Percentiles rank a stretch among this genome's conserved stretches.
phyloP scores from a whole-genome alignment of 2,797 vertebrate species.

The Acrossocheilus fasciatus region DNA sequence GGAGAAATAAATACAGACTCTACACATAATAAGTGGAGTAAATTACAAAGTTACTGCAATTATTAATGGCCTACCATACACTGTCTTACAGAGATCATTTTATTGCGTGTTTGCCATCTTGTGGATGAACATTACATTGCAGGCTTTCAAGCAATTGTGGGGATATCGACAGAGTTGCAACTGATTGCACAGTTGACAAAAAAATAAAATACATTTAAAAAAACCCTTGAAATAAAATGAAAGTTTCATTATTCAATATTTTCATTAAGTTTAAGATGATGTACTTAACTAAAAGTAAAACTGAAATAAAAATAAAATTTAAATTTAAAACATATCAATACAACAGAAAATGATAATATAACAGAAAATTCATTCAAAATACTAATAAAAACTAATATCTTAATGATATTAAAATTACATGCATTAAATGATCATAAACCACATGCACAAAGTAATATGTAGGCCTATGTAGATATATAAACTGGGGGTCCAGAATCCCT shows the following conservation, averaged over 20 bases:
- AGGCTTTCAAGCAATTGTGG: background rate
- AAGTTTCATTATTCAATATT: background rate
- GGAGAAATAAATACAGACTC: background rate
- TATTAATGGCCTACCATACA: background rate
- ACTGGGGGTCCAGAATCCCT: background rate
- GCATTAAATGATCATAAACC: background rate
- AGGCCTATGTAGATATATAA: background rate
- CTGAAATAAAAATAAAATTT: background rate
- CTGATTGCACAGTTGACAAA: background rate
- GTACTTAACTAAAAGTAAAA: background rate
- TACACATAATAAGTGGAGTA: background rate
- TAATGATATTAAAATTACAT: background rate
- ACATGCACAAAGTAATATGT: background rate
- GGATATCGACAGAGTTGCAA: background rate
- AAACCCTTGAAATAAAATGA: background rate
- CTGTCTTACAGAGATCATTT: background rate
- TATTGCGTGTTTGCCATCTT: constrained; percentile 24
- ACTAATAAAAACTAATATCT: background rate
- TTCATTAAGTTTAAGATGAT: background rate
- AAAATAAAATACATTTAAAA: too few species aligned
- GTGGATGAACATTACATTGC: constrained; percentile 17
- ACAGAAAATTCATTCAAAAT: background rate
- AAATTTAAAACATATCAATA: background rate
- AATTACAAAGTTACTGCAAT: background rate
- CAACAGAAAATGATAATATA: background rate